phyloP scores from a whole-genome alignment of 2,113 vertebrate species.

The Oophaga pumilio region DNA sequence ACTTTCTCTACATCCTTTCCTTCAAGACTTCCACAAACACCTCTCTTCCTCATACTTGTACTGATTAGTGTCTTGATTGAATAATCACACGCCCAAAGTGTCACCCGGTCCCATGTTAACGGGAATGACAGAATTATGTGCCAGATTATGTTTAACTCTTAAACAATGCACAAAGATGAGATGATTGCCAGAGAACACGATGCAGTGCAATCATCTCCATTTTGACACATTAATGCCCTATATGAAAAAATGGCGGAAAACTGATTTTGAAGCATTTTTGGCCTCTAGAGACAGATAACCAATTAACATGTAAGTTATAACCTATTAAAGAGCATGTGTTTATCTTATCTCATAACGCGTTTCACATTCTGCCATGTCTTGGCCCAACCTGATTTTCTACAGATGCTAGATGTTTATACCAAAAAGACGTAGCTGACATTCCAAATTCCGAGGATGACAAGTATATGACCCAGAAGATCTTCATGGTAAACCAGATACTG shows the following conservation, averaged over 20 bases:
- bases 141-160: slow-evolving; percentile 7
- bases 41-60: slow-evolving; percentile 16
- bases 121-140: slow-evolving; percentile 2
- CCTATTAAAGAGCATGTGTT: not conserved
- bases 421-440: not conserved
- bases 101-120: not conserved
- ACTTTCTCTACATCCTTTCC: not conserved
- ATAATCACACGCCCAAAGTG: slow-evolving; percentile 32
- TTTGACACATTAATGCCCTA: not conserved
- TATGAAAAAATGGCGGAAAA: not conserved
- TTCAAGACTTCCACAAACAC: not conserved
- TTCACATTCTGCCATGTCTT: not conserved
- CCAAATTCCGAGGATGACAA: not conserved
- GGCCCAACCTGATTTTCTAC: not conserved
- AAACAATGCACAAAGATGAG: not conserved
- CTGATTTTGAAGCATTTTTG: not conserved
- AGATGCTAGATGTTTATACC: not conserved
- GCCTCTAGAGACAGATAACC: not conserved
- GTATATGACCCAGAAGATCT: not conserved
- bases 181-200: not conserved
- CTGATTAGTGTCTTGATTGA: slow-evolving; percentile 5
- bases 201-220: not conserved
- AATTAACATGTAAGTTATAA: not conserved
- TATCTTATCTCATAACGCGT: not conserved
- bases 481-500: not conserved